phyloP scores from a whole-genome alignment of 1,140 invertebrate genomes.

The Drosophila bifasciata region DNA sequence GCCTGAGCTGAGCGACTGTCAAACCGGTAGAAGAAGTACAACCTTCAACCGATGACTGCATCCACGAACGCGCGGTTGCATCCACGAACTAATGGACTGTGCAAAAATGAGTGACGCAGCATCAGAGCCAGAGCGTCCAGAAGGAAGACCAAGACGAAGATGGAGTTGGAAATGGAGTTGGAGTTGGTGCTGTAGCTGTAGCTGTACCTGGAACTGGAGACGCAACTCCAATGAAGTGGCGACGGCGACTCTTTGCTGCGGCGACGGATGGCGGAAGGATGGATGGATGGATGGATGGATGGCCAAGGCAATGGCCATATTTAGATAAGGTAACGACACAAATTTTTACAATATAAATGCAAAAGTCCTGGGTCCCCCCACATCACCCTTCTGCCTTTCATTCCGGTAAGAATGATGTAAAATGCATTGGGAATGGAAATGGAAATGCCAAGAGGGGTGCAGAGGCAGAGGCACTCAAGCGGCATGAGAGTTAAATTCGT shows the following conservation, averaged over 20 bases:
- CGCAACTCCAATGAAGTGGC: no score
- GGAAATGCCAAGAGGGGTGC: constrained; percentile 11
- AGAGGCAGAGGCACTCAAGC: constrained; percentile 52
- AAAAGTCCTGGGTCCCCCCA: constrained; percentile 17
- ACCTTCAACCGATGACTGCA: constrained; percentile 59
- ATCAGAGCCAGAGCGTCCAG: constrained; percentile 52
- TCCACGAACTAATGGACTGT: constrained; percentile 80
- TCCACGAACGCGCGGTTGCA: constrained; percentile 36
- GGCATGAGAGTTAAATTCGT: constrained; percentile 81
- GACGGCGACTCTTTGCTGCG: constrained; percentile 44
- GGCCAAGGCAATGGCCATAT: constrained; percentile 80
- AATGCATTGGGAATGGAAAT: constrained; percentile 49
- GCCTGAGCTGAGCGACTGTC: constrained; percentile 75
- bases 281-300: constrained; percentile 37
- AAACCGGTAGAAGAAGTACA: constrained; percentile 67
- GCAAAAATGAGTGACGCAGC: constrained; percentile 81
- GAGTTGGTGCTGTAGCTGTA: no score
- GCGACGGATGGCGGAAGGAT: constrained; percentile 51
- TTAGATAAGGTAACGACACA: constrained; percentile 80
- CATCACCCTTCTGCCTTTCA: constrained; percentile 8
- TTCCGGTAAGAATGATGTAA: constrained; percentile 66
- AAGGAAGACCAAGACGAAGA: background rate
- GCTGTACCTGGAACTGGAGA: no score
- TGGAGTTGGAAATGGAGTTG: no score
- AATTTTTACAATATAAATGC: constrained; percentile 77